Percentiles rank a stretch among this genome's conserved stretches.
phyloP scores from a whole-genome alignment of 1,140 invertebrate genomes.

The Trichogramma pretiosum region DNA sequence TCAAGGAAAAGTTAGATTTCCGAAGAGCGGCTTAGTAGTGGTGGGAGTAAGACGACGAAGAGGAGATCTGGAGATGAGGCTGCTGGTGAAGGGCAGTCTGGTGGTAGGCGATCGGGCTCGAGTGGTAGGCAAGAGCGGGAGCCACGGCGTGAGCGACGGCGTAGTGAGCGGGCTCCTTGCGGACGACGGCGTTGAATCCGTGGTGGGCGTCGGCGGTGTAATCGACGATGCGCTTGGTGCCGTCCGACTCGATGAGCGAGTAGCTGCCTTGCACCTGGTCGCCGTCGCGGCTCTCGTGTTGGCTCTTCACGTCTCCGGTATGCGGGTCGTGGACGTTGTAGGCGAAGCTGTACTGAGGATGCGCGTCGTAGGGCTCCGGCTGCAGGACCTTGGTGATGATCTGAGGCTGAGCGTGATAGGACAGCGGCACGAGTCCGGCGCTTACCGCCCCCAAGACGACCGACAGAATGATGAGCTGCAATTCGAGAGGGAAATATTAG shows the following conservation, averaged over 20 bases:
- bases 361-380: slow-evolving; percentile 38
- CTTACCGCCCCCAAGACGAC: slow-evolving; percentile 16
- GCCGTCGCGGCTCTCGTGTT: slow-evolving; percentile 54
- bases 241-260: slow-evolving; percentile 40
- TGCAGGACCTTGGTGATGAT: neutral
- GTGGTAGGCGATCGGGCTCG: neutral
- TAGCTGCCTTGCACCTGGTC: slow-evolving; percentile 46
- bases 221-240: slow-evolving; percentile 37
- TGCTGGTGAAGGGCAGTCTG: too few species aligned
- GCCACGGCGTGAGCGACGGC: neutral
- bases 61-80: too few species aligned
- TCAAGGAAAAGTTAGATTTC: too few species aligned
- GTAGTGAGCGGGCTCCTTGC: slow-evolving; percentile 28
- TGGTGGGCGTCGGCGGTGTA: slow-evolving; percentile 39
- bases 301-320: slow-evolving; percentile 58
- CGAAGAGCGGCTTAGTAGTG: neutral
- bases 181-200: slow-evolving; percentile 43
- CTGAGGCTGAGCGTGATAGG: slow-evolving; percentile 18
- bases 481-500: too few species aligned
- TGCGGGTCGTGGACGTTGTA: slow-evolving; percentile 55
- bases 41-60: neutral
- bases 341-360: slow-evolving; percentile 53
- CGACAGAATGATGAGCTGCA: slow-evolving; percentile 24
- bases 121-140: neutral
- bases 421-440: slow-evolving; percentile 21